Conservation (phyloP, 2,888 invertebrate genomes). For the Labia minor region DNA sequence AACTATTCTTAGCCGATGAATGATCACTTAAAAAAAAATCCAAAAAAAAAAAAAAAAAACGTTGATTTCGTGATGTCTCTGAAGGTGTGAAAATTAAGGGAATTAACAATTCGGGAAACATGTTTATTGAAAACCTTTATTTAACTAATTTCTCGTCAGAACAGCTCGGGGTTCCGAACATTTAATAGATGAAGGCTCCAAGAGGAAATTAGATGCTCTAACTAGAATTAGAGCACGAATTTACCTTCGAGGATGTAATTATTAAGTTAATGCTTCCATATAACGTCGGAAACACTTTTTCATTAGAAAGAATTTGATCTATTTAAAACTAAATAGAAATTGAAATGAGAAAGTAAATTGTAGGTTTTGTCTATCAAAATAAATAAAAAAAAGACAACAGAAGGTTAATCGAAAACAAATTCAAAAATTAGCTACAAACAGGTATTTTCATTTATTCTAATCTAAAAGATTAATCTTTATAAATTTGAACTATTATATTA, state of each 20-base stretch:
- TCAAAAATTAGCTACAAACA: too few species aligned
- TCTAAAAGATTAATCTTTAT: too few species aligned
- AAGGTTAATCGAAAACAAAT: too few species aligned
- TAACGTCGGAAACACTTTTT: not conserved
- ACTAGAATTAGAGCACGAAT: not conserved
- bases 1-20: not conserved
- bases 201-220: conserved; percentile 4
- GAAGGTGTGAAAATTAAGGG: not conserved
- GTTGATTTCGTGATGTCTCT: not conserved
- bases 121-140: conserved; percentile 13
- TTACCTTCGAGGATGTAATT: not conserved
- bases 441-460: too few species aligned
- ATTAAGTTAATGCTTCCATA: not conserved
- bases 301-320: not conserved
- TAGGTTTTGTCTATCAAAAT: too few species aligned
- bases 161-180: not conserved
- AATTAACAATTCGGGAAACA: conserved; percentile 2
- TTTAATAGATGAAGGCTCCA: not conserved
- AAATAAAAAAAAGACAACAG: too few species aligned
- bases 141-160: not conserved
- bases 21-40: not conserved
- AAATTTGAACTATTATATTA: too few species aligned
- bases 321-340: not conserved
- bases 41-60: not conserved
- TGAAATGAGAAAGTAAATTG: too few species aligned